A percentile compares a stretch with the other conserved stretches of the same genome.
These are phyloP conservation scores for Lypha dubia DNA, from an alignment of 2,888 invertebrate genomes.

Conservation along the genomic window DNA sequence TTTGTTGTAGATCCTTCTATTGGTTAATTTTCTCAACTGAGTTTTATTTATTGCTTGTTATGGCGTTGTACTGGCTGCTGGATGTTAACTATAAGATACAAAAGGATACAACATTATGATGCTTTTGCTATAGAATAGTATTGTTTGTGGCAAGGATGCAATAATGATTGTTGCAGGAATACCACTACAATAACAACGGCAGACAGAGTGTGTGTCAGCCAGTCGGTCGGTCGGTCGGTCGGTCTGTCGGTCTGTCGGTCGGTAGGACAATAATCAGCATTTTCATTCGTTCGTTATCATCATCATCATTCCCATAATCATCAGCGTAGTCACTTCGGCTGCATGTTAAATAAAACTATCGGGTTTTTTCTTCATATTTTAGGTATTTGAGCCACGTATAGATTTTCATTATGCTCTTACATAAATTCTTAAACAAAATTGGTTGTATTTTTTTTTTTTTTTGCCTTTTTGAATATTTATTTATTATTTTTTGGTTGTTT, in stretches of 20 bases:
- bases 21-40: not conserved
- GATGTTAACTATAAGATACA: conserved; percentile 8
- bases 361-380: not conserved
- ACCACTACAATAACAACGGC: conserved; percentile 3
- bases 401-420: conserved; percentile 29
- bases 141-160: conserved; percentile 53
- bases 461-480: conserved; percentile 40
- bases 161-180: conserved; percentile 51
- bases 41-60: not conserved
- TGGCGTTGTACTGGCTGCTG: not conserved
- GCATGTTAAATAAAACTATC: conserved; percentile 55
- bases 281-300: not conserved
- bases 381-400: conserved; percentile 8
- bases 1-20: not conserved
- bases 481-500: not conserved
- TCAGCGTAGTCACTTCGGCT: conserved; percentile 36
- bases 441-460: too few relatives aligned
- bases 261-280: conserved; percentile 12
- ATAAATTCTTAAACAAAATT: conserved; percentile 12
- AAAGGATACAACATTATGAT: conserved; percentile 8
- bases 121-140: conserved; percentile 17
- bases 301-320: conserved; percentile 4
- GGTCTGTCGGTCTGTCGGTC: not conserved
- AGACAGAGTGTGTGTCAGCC: conserved; percentile 17
- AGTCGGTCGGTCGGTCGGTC: too few relatives aligned